A percentile compares a stretch with the other conserved stretches of the same genome.
These are phyloP conservation scores for Orchesella cincta DNA, from an alignment of 1,140 invertebrate species.

Conservation along the genomic window DNA sequence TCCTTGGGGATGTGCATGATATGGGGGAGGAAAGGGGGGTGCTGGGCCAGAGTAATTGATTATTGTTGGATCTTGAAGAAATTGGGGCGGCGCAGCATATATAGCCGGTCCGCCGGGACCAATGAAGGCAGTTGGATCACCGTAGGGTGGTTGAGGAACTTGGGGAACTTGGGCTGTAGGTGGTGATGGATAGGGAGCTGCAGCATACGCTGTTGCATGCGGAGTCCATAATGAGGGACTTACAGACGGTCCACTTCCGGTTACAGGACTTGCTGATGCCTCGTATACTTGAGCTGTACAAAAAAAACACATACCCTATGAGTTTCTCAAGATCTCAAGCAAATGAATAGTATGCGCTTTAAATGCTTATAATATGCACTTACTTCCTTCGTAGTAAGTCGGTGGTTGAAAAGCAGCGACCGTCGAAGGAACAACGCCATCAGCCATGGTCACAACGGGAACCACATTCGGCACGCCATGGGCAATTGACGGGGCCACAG, in stretches of 20 bases:
- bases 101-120: conserved; percentile 56
- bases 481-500: neutral
- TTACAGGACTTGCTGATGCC: conserved; percentile 40
- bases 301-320: too few relatives aligned
- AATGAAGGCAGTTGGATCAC: conserved; percentile 55
- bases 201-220: conserved; percentile 47
- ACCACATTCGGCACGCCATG: conserved; percentile 10
- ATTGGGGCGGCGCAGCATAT: conserved; percentile 56
- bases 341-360: neutral
- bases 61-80: conserved; percentile 47
- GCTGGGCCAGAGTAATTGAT: conserved; percentile 56
- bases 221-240: conserved; percentile 47
- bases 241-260: conserved; percentile 44
- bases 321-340: neutral
- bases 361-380: neutral
- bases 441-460: conserved; percentile 4
- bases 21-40: conserved; percentile 57
- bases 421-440: conserved; percentile 21
- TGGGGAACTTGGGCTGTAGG: conserved; percentile 41
- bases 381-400: conserved; percentile 46
- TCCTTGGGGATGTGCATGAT: conserved; percentile 55
- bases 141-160: conserved; percentile 53
- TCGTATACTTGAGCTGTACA: conserved; percentile 43
- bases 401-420: conserved; percentile 41
- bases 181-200: conserved; percentile 45